phyloP scores from a whole-genome alignment of 2,113 vertebrate species.

The Leucosticte australis region DNA sequence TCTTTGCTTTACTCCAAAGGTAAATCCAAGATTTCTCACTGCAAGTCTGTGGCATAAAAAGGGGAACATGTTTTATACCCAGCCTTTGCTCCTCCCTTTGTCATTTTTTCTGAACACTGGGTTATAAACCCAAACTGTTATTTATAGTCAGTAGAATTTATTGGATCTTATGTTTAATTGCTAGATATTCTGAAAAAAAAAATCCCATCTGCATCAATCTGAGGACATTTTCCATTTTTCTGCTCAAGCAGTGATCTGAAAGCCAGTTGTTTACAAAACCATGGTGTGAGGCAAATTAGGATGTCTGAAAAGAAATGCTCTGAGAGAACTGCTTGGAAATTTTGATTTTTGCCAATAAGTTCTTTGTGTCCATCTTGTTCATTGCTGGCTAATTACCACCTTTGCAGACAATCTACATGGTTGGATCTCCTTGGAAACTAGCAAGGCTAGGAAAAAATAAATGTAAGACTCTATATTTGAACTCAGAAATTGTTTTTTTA shows the following conservation, averaged over 20 bases:
- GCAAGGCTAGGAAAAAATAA: not conserved
- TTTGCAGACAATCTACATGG: slow-evolving; percentile 41
- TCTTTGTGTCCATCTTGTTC: slow-evolving; percentile 48
- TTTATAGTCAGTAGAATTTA: not conserved
- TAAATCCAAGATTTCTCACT: not conserved
- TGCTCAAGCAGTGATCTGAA: not conserved
- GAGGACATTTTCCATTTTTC: not conserved
- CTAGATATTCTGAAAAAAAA: not conserved
- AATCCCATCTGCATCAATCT: not conserved
- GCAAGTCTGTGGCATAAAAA: not conserved
- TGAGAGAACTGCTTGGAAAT: not conserved
- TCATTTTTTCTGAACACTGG: not conserved
- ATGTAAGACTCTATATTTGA: not conserved
- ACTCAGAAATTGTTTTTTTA: not conserved
- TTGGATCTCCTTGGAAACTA: slow-evolving; percentile 59
- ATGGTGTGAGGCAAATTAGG: not conserved
- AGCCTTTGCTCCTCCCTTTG: not conserved
- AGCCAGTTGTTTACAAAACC: not conserved
- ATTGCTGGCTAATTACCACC: slow-evolving; percentile 43
- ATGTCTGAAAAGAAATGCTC: slow-evolving; percentile 9
- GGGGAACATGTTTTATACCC: not conserved
- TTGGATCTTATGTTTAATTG: not conserved
- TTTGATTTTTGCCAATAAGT: slow-evolving; percentile 21
- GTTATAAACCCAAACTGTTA: not conserved
- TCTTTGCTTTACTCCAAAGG: not conserved